phyloP scores from a whole-genome alignment of 2,113 vertebrate species.

The Montifringilla adamsi region DNA sequence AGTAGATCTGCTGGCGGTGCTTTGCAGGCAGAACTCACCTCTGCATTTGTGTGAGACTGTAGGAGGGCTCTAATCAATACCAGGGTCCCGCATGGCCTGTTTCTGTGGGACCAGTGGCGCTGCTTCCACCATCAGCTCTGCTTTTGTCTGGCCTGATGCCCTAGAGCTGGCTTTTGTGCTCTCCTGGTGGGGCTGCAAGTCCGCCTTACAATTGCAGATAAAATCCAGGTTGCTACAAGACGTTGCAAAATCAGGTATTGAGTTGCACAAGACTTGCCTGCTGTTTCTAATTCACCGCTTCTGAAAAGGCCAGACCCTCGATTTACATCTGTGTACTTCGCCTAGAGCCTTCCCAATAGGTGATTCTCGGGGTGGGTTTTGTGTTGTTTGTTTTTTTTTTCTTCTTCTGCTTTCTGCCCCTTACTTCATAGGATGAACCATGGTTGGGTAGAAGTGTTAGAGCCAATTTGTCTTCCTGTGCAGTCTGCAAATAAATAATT shows the following conservation, averaged over 20 bases:
- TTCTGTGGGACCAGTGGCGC: not conserved
- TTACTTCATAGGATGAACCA: not conserved
- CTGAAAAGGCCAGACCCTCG: not conserved
- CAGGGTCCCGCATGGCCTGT: not conserved
- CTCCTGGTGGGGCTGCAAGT: not conserved
- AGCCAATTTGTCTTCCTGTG: not conserved
- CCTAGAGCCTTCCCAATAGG: not conserved
- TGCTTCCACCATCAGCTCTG: not conserved
- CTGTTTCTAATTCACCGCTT: not conserved
- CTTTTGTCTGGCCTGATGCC: not conserved
- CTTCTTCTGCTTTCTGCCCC: not conserved
- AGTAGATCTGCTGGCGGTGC: not conserved
- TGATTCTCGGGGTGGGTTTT: not conserved
- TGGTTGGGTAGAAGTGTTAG: not conserved
- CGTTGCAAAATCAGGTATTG: slow-evolving; percentile 4
- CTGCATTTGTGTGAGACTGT: not conserved
- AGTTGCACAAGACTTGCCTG: slow-evolving; percentile 1
- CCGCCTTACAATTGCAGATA: not conserved
- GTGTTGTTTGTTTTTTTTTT: not conserved
- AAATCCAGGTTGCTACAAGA: slow-evolving; percentile 5
- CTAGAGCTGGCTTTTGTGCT: not conserved
- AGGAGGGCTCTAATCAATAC: not conserved
- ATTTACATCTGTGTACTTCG: not conserved
- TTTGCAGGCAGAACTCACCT: not conserved
- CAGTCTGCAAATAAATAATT: not conserved